Conservation (phyloP, 2,888 invertebrate genomes). For the Acholoe squamosa region DNA sequence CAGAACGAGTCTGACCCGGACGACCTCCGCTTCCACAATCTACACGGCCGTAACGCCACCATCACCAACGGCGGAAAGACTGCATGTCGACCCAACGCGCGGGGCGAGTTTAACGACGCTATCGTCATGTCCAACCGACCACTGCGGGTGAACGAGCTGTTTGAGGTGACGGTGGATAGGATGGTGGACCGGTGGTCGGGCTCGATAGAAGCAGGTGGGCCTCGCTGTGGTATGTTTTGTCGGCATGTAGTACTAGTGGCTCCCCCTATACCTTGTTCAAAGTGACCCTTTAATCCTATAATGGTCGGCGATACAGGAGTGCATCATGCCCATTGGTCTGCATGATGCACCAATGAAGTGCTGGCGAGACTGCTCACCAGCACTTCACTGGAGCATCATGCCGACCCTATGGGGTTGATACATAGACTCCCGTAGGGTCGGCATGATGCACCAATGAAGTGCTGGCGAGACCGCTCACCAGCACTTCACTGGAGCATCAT, state of each 20-base stretch:
- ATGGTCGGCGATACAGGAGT: too few species aligned
- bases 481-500: too few species aligned
- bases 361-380: too few species aligned
- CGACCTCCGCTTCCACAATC: slow-evolving; percentile 92
- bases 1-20: slow-evolving; percentile 72
- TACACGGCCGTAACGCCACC: slow-evolving; percentile 94
- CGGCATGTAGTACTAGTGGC: background rate
- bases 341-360: too few species aligned
- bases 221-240: slow-evolving; percentile 39
- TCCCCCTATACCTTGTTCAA: too few species aligned
- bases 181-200: slow-evolving; percentile 97
- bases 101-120: slow-evolving; percentile 96
- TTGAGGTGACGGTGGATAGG: slow-evolving; percentile 94
- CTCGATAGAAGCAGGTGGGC: slow-evolving; percentile 95
- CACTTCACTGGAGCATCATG: too few species aligned
- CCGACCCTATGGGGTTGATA: too few species aligned
- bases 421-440: too few species aligned
- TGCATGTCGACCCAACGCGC: slow-evolving; percentile 92
- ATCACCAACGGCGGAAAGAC: slow-evolving; percentile 93
- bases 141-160: slow-evolving; percentile 93
- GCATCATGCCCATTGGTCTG: too few species aligned
- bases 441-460: too few species aligned
- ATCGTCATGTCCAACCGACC: slow-evolving; percentile 95
- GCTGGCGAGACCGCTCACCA: too few species aligned
- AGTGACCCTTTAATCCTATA: too few species aligned